Base-by-base conservation (phyloP, 1,140 invertebrate genomes). In the Tetramorium parvispinum region DNA sequence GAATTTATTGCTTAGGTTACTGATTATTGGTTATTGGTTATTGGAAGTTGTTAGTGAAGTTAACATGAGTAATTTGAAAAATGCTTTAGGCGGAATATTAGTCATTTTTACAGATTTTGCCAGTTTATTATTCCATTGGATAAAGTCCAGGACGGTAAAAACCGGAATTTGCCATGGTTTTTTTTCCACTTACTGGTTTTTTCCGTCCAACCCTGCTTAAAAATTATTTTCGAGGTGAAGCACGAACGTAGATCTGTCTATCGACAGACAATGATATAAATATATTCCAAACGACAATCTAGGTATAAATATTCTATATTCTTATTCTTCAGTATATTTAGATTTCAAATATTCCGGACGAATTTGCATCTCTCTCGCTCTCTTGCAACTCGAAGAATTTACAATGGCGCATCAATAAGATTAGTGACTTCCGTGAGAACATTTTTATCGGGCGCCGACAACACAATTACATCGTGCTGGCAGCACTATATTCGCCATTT, bases 361-460 rank as follows among this genome's bases (percentile, higher is more conserved):
- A 21, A 55, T 59, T 75, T 32, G 70, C 68, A 59, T 57, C 55
- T 57, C 55, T 53, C 51, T 53, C 53, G 21, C 0, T 66, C 75
- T 70, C 61, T 37, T 40, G 53, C 53, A 21, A 43, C 46, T 40
- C 21, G 63, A 24, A n/a, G 40, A 79, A 49, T 81, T 37, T 79
- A 86, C 76, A 79, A 86, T 68, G 76, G 76, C 76, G 63, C 85
- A 75, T 90, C 87, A 71, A 89, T 87, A 63, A 83, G 59, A 85
- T 89, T 87, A 75, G 63, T 76, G 51, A 63, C 49, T 86, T 55
- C 87, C 87, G 78, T 85, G 82, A 86, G 68, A 86, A 81, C 40
- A 81, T 71, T 86, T 86, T 76, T 73, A 81, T 76, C 85, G 78
- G 59, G 53, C 85, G 51, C 73, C 57, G 88, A 87, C 85, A 90